phyloP scores from a whole-genome alignment of 2,888 invertebrate genomes.

The Tetanocera ferruginea region DNA sequence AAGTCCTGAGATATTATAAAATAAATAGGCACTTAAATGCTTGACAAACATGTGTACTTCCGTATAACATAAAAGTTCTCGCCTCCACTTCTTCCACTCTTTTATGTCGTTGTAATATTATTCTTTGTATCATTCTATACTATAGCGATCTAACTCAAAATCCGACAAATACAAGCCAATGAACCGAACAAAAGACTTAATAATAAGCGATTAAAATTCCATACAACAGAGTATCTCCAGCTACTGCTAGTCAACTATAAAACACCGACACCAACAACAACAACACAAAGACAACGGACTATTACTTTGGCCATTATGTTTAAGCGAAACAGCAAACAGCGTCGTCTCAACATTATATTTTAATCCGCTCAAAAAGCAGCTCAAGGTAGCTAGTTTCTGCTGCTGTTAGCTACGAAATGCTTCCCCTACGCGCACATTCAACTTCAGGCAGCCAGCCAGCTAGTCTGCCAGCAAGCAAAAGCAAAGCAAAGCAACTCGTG shows the following conservation, averaged over 20 bases:
- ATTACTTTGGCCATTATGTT: conserved; percentile 48
- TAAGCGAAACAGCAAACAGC: conserved; percentile 54
- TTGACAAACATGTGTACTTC: too few relatives aligned
- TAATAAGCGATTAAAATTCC: conserved; percentile 53
- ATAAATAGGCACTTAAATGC: too few relatives aligned
- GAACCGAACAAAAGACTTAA: conserved; percentile 50
- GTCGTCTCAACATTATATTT: conserved; percentile 31
- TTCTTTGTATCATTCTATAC: not conserved
- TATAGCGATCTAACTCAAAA: conserved; percentile 48
- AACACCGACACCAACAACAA: conserved; percentile 39
- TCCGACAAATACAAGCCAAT: conserved; percentile 51
- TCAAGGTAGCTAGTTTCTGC: conserved; percentile 36
- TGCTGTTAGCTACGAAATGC: not conserved
- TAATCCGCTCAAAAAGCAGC: conserved; percentile 39
- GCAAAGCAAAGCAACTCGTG: not conserved
- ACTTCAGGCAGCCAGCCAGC: not conserved
- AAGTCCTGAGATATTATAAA: too few relatives aligned
- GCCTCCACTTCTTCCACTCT: not conserved
- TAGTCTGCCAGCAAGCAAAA: too few relatives aligned
- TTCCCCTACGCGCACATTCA: not conserved
- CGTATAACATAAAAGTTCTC: too few relatives aligned
- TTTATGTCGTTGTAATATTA: not conserved
- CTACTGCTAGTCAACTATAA: conserved; percentile 35
- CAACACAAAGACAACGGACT: conserved; percentile 24
- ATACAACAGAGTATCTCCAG: conserved; percentile 41